phyloP scores from a whole-genome alignment of 1,140 invertebrate genomes.

The Sitobion miscanthi region DNA sequence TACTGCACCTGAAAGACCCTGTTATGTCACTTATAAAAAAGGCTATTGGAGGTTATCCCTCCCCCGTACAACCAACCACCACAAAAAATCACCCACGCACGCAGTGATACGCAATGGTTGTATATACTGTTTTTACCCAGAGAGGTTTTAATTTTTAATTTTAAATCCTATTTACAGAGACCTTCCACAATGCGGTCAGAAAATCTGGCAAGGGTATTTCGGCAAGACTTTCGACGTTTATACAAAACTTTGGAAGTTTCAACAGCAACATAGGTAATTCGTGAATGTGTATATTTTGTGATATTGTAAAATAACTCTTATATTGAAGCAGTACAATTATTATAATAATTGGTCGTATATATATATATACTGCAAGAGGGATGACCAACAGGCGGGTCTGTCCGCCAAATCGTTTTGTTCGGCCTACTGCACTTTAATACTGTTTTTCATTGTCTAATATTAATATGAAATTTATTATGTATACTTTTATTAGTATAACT shows the following conservation, averaged over 20 bases:
- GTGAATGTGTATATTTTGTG: not conserved
- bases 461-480: not conserved
- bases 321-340: not conserved
- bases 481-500: not conserved
- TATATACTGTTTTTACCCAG: not conserved
- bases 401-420: not conserved
- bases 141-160: not conserved
- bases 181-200: constrained; percentile 95
- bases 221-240: constrained; percentile 97
- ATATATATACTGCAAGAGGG: not conserved
- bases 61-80: too few species aligned
- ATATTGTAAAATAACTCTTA: not conserved
- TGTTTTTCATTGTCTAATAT: not conserved
- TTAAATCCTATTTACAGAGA: constrained; percentile 76
- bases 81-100: too few species aligned
- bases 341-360: not conserved
- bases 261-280: constrained; percentile 89
- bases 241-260: constrained; percentile 98
- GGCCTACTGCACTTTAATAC: constrained; percentile 11
- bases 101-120: not conserved
- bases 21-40: not conserved
- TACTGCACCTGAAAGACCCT: not conserved
- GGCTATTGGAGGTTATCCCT: not conserved
- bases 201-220: constrained; percentile 98
- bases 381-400: not conserved